phyloP scores from a whole-genome alignment of 1,140 invertebrate genomes.

The Batillaria attramentaria region DNA sequence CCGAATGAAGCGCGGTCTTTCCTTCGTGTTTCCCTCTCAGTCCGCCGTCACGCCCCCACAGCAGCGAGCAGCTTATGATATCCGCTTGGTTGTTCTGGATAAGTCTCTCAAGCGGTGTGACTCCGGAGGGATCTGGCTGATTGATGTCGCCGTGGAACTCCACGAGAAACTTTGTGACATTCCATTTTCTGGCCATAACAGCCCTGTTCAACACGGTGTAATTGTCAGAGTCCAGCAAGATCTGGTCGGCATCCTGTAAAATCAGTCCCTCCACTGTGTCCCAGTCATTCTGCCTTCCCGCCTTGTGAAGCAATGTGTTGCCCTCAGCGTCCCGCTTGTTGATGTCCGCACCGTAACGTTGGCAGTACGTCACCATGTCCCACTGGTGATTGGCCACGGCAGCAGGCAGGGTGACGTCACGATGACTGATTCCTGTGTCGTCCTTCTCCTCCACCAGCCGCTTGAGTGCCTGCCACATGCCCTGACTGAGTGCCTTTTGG shows the following conservation, averaged over 20 bases:
- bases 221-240: background rate
- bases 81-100: background rate
- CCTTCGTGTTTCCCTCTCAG: slow-evolving; percentile 2
- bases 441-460: background rate
- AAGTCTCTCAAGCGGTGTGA: slow-evolving; percentile 5
- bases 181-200: background rate
- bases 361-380: slow-evolving; percentile 1
- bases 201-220: background rate
- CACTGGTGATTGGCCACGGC: background rate
- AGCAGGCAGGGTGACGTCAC: background rate
- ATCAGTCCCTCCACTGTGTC: background rate
- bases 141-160: slow-evolving; percentile 6
- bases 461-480: slow-evolving; percentile 1
- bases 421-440: background rate
- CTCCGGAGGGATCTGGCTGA: background rate
- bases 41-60: background rate
- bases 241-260: background rate
- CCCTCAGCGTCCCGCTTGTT: background rate
- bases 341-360: background rate
- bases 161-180: background rate
- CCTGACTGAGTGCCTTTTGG: background rate
- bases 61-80: background rate
- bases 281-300: background rate
- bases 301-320: background rate
- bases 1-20: slow-evolving; percentile 1